Conservation (phyloP, 2,888 invertebrate species). For the Hyles lineata region DNA sequence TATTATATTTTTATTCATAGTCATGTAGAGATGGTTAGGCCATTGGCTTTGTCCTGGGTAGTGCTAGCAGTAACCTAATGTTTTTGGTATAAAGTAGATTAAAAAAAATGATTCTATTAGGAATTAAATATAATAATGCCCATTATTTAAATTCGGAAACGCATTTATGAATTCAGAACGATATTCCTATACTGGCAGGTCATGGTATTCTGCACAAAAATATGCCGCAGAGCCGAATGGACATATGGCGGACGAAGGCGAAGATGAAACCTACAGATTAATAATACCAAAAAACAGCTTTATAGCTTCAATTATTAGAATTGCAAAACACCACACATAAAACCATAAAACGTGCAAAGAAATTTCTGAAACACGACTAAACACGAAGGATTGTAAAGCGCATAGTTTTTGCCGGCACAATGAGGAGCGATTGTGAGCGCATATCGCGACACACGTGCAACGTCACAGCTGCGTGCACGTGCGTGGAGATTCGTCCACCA, state of each 20-base stretch:
- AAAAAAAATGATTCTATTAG: background rate
- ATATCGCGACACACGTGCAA: slow-evolving; percentile 64
- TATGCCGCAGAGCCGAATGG: too few relatives aligned
- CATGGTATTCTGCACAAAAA: too few relatives aligned
- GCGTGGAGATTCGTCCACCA: slow-evolving; percentile 58
- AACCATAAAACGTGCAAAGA: background rate
- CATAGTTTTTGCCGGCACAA: slow-evolving; percentile 37
- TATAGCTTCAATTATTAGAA: background rate
- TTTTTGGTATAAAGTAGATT: background rate
- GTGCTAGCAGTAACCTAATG: too few relatives aligned
- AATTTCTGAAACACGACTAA: background rate
- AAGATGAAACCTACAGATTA: background rate
- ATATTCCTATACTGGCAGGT: too few relatives aligned
- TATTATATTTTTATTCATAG: too few relatives aligned
- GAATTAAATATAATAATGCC: background rate
- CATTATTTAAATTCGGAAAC: too few relatives aligned
- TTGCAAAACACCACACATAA: too few relatives aligned
- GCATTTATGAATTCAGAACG: too few relatives aligned
- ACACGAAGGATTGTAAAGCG: slow-evolving; percentile 31
- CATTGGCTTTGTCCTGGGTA: too few relatives aligned
- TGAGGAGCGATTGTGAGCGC: slow-evolving; percentile 51
- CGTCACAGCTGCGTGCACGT: slow-evolving; percentile 75
- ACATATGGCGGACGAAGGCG: too few relatives aligned
- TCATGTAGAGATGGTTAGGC: too few relatives aligned
- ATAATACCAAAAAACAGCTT: background rate